These are phyloP conservation scores for Cryptus viduatorius DNA, from an alignment of 2,888 invertebrate species.

Conservation along the genomic window DNA sequence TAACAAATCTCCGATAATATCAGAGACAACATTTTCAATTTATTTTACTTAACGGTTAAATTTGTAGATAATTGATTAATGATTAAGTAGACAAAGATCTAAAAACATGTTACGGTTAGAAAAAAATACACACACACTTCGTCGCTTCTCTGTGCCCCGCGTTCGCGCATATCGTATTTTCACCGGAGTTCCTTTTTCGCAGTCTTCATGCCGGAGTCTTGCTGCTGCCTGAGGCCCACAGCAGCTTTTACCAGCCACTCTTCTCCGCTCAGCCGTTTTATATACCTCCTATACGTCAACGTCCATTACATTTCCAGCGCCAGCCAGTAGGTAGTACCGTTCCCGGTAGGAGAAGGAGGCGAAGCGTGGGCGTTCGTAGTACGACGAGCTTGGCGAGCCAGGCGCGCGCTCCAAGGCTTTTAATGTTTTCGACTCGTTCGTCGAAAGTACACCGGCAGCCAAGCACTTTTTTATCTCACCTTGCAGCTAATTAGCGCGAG, in stretches of 20 bases:
- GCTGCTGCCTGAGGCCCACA: conserved; percentile 12
- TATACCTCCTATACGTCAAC: conserved; percentile 77
- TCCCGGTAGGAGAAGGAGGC: conserved; percentile 46
- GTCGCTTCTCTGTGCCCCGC: not conserved
- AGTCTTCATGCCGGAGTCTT: conserved; percentile 8
- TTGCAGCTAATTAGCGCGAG: conserved; percentile 81
- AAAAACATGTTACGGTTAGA: not conserved
- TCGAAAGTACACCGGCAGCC: conserved; percentile 14
- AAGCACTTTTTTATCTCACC: conserved; percentile 80
- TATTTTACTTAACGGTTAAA: too few relatives aligned
- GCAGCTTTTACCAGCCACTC: conserved; percentile 26
- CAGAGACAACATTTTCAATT: too few relatives aligned
- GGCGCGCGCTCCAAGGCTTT: conserved; percentile 66
- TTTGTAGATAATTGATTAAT: not conserved
- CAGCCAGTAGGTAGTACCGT: conserved; percentile 51
- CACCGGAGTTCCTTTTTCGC: conserved; percentile 6
- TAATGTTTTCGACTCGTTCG: conserved; percentile 79
- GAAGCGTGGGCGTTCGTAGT: conserved; percentile 11
- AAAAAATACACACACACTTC: not conserved
- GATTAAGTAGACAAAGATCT: not conserved
- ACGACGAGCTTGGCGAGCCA: conserved; percentile 11
- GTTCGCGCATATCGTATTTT: not conserved
- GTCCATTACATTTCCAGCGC: conserved; percentile 78
- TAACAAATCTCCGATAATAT: not conserved
- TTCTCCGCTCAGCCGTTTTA: conserved; percentile 71